These are phyloP conservation scores for Chironomus striatipennis DNA, from an alignment of 1,140 invertebrate genomes.

Conservation along the genomic window DNA sequence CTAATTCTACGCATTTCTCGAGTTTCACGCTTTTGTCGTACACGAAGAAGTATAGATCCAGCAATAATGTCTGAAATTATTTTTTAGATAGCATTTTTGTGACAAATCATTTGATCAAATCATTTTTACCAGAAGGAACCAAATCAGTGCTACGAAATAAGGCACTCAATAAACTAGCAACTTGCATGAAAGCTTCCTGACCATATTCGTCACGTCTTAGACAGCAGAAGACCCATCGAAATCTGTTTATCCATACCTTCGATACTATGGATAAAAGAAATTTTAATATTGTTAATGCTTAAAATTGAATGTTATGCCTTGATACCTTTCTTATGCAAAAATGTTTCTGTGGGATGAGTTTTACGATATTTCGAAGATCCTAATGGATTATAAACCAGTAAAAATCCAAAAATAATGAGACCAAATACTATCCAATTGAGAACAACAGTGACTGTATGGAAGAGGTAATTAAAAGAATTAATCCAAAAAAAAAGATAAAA, in stretches of 20 bases:
- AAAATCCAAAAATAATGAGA: slow-evolving; percentile 62
- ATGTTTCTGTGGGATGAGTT: slow-evolving; percentile 47
- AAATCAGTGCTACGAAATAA: slow-evolving; percentile 76
- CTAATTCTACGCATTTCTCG: slow-evolving; percentile 58
- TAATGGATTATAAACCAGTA: slow-evolving; percentile 71
- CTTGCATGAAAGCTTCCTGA: slow-evolving; percentile 73
- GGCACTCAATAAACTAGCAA: slow-evolving; percentile 66
- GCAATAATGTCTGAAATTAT: slow-evolving; percentile 56
- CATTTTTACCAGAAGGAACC: slow-evolving; percentile 58
- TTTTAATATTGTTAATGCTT: too few species aligned
- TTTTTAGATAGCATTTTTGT: too few species aligned
- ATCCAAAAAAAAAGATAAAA: too few species aligned
- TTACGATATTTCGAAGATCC: slow-evolving; percentile 56
- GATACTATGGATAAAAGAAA: slow-evolving; percentile 45
- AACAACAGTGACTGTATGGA: slow-evolving; percentile 56
- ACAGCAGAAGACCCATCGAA: slow-evolving; percentile 73
- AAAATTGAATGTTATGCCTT: slow-evolving; percentile 25
- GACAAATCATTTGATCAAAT: neutral
- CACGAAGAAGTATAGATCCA: slow-evolving; percentile 68
- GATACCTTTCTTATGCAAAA: slow-evolving; percentile 51
- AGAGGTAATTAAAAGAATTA: slow-evolving; percentile 27
- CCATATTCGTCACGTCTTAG: slow-evolving; percentile 67
- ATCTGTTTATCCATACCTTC: slow-evolving; percentile 59
- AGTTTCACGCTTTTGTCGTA: slow-evolving; percentile 62
- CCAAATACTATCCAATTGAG: slow-evolving; percentile 73